These are phyloP conservation scores for Spilosoma lubricipeda DNA, from an alignment of 2,888 invertebrate genomes.

Conservation along the genomic window DNA sequence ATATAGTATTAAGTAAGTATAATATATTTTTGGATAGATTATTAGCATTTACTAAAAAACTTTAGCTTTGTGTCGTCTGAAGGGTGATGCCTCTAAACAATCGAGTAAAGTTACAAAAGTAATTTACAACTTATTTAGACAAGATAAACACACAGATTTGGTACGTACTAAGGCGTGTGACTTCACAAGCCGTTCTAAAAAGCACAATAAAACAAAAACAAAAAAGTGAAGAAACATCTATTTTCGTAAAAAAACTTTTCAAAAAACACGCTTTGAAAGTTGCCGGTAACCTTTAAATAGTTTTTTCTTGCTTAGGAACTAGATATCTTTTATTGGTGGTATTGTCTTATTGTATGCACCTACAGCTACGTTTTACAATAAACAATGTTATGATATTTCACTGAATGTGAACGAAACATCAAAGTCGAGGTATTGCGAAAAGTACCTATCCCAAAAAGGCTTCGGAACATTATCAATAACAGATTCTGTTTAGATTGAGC, in stretches of 20 bases:
- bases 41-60: background rate
- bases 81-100: background rate
- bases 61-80: no score
- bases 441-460: no score
- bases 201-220: slow-evolving; percentile 49
- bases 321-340: slow-evolving; percentile 58
- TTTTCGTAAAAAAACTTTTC: slow-evolving; percentile 40
- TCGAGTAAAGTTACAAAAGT: background rate
- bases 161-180: slow-evolving; percentile 22
- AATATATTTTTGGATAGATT: no score
- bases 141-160: slow-evolving; percentile 31
- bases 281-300: slow-evolving; percentile 55
- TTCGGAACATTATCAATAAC: no score
- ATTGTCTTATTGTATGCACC: slow-evolving; percentile 57
- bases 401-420: slow-evolving; percentile 56
- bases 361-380: slow-evolving; percentile 55
- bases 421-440: slow-evolving; percentile 29
- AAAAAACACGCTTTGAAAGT: slow-evolving; percentile 43
- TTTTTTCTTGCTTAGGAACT: slow-evolving; percentile 55
- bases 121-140: background rate
- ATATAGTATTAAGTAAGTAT: no score
- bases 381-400: slow-evolving; percentile 19
- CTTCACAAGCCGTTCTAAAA: slow-evolving; percentile 36
- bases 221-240: slow-evolving; percentile 44
- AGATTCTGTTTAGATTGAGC: no score